Conservation (phyloP, 1,140 invertebrate genomes). For the Conopomorpha cramerella region DNA sequence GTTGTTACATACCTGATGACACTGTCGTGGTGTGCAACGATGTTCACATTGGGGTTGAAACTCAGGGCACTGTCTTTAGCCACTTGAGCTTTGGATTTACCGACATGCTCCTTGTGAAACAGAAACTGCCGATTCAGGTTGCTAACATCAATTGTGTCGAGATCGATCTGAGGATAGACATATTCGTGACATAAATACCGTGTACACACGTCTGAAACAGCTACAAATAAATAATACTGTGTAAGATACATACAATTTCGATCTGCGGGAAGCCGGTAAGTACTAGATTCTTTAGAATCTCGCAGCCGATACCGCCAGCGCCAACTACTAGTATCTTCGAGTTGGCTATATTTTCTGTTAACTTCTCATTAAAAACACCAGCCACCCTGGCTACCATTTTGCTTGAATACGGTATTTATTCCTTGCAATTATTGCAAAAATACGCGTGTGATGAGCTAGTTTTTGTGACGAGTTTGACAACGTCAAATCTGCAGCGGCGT, state of each 20-base stretch:
- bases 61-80: constrained; percentile 87
- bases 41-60: constrained; percentile 88
- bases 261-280: constrained; percentile 92
- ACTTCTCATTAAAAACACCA: constrained; percentile 65
- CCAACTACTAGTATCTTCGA: constrained; percentile 85
- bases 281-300: constrained; percentile 97
- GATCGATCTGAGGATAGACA: constrained; percentile 84
- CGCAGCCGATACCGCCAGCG: constrained; percentile 98
- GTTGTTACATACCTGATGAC: constrained; percentile 88
- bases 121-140: constrained; percentile 98
- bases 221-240: background rate
- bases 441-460: no score
- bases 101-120: constrained; percentile 97
- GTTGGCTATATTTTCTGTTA: constrained; percentile 62
- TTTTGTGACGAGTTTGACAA: no score
- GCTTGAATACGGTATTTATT: constrained; percentile 8
- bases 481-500: no score
- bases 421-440: constrained; percentile 11
- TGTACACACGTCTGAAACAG: background rate
- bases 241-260: constrained; percentile 80
- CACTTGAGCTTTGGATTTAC: constrained; percentile 90
- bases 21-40: constrained; percentile 90
- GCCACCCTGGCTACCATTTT: constrained; percentile 67
- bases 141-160: constrained; percentile 99
- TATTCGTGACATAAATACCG: background rate